phyloP scores from a whole-genome alignment of 2,888 invertebrate genomes.

The Anaspis maculata region DNA sequence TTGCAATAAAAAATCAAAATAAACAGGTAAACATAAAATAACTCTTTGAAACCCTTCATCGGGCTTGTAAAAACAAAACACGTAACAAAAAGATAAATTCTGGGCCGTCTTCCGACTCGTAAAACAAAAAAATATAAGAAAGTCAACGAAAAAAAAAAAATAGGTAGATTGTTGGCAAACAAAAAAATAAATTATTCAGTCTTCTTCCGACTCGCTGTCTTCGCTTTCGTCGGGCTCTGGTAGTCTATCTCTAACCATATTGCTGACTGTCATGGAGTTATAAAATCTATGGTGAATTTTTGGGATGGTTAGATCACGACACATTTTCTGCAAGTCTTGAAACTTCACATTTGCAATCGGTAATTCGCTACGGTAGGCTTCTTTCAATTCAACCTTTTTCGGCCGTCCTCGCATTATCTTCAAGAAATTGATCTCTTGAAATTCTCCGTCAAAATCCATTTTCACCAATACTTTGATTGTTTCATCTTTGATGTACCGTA shows the following conservation, averaged over 20 bases:
- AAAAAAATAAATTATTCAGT: too few species aligned
- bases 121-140: too few species aligned
- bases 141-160: too few species aligned
- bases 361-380: conserved; percentile 9
- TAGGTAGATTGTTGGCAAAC: too few species aligned
- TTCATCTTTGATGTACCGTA: neutral
- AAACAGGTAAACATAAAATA: too few species aligned
- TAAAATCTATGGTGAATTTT: conserved; percentile 15
- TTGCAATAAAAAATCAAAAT: too few species aligned
- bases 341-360: neutral
- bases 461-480: neutral
- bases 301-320: conserved; percentile 14
- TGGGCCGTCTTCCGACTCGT: too few species aligned
- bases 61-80: too few species aligned
- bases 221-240: neutral
- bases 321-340: conserved; percentile 3
- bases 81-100: too few species aligned
- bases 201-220: too few species aligned
- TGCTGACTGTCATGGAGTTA: conserved; percentile 9
- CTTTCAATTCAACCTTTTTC: conserved; percentile 7
- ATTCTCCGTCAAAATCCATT: neutral
- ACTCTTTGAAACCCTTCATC: too few species aligned
- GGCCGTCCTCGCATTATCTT: conserved; percentile 11
- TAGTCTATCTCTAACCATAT: neutral
- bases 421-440: neutral